A percentile compares a stretch with the other conserved stretches of the same genome.
Evolutionary conservation across 2,797 vertebrate species (phyloP).

Genomic region (Eleutherodactylus coqui): DNA sequence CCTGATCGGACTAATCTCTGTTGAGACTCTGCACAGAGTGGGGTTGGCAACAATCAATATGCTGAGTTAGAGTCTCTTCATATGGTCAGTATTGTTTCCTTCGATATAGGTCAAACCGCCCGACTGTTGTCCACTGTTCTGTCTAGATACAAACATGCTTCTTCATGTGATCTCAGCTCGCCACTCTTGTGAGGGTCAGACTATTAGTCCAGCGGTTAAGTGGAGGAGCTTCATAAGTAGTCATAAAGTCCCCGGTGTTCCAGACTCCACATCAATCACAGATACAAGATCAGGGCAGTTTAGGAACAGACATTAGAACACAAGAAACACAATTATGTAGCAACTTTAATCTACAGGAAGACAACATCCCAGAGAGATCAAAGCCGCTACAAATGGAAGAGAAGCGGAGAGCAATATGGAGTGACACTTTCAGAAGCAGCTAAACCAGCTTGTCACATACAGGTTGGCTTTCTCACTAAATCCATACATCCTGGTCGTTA

Average conservation of each 20-base stretch:
- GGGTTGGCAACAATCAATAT: no score
- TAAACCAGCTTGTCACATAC: conserved; percentile 26
- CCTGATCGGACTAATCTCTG: no score
- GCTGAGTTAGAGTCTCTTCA: no score
- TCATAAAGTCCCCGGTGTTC: not conserved
- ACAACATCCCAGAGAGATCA: conserved; percentile 10
- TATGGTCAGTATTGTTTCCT: no score
- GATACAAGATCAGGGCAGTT: not conserved
- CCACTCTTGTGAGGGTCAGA: not conserved
- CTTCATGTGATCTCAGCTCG: not conserved
- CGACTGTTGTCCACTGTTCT: no score
- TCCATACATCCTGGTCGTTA: conserved; percentile 1
- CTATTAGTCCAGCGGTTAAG: not conserved
- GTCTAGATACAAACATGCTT: no score
- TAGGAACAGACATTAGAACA: not conserved
- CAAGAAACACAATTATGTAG: not conserved
- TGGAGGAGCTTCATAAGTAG: not conserved
- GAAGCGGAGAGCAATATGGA: not conserved
- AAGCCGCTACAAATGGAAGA: not conserved
- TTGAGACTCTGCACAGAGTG: no score
- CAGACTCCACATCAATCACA: not conserved
- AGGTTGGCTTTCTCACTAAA: not conserved
- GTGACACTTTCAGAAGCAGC: conserved; percentile 23
- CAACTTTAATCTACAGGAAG: not conserved
- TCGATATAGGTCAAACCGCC: no score